Evolutionary conservation across 2,797 vertebrate genomes (phyloP).

Genomic region (Semaprochilodus insignis): DNA sequence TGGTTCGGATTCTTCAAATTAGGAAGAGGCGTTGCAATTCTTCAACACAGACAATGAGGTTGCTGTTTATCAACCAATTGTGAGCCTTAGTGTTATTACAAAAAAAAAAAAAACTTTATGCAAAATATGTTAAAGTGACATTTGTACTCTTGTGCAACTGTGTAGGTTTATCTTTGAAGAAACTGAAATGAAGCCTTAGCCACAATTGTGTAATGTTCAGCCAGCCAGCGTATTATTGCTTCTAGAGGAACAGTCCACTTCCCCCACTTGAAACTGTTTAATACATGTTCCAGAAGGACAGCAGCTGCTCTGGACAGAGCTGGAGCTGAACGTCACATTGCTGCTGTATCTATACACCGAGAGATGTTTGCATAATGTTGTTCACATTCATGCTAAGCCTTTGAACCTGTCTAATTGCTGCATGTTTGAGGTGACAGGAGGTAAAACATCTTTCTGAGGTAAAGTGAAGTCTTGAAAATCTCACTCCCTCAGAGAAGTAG

Average conservation of each 20-base stretch:
- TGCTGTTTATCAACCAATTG: not conserved
- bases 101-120: too few relatives aligned
- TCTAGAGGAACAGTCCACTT: not conserved
- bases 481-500: not conserved
- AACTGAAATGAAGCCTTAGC: not conserved
- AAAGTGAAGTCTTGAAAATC: not conserved
- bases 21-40: too few relatives aligned
- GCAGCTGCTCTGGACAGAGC: not conserved
- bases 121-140: not conserved
- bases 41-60: not conserved
- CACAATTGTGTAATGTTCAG: not conserved
- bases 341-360: not conserved
- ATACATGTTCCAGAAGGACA: not conserved
- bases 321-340: not conserved
- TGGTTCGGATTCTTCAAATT: too few relatives aligned
- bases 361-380: not conserved
- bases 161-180: not conserved
- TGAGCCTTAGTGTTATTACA: not conserved
- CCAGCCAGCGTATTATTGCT: not conserved
- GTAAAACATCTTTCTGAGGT: not conserved
- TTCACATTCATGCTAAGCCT: not conserved
- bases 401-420: constrained; percentile 1
- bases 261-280: not conserved
- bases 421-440: not conserved
- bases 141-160: not conserved